These are phyloP conservation scores for Phalloptychus januarius DNA, from an alignment of 2,797 vertebrate genomes.

Conservation along the genomic window DNA sequence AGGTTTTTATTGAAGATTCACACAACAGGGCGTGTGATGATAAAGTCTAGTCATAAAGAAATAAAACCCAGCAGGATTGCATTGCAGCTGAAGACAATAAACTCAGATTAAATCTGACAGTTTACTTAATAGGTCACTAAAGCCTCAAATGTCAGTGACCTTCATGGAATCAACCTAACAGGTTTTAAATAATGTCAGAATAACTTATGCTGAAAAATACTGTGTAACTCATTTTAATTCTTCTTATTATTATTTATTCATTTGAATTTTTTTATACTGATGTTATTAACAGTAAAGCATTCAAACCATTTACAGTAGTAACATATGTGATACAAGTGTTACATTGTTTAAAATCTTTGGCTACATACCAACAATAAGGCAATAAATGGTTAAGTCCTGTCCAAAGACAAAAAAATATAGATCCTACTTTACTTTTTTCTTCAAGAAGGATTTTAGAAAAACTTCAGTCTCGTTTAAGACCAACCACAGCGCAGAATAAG, in stretches of 20 bases:
- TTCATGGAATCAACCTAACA: slow-evolving; percentile 1
- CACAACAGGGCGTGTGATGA: not conserved
- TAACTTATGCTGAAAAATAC: not conserved
- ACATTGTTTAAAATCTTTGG: not conserved
- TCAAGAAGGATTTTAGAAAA: not conserved
- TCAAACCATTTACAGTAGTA: not conserved
- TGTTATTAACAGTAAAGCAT: not conserved
- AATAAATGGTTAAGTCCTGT: not conserved
- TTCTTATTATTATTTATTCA: not conserved
- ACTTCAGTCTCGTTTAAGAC: not conserved
- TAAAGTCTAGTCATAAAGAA: slow-evolving; percentile 62
- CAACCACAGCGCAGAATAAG: not conserved
- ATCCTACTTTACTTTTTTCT: not conserved
- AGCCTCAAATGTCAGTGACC: slow-evolving; percentile 10
- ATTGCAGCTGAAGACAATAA: slow-evolving; percentile 9
- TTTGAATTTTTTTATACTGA: not conserved
- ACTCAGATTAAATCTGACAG: not conserved
- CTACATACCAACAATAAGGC: not conserved
- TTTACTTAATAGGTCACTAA: slow-evolving; percentile 42
- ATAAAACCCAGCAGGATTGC: slow-evolving; percentile 49
- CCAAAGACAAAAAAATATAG: not conserved
- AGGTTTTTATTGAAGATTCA: slow-evolving; percentile 12
- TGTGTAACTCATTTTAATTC: not conserved
- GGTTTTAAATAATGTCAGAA: not conserved
- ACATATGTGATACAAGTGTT: not conserved